Base-by-base conservation (phyloP, 23 tunicate species). In the Ciona savignyi region DNA sequence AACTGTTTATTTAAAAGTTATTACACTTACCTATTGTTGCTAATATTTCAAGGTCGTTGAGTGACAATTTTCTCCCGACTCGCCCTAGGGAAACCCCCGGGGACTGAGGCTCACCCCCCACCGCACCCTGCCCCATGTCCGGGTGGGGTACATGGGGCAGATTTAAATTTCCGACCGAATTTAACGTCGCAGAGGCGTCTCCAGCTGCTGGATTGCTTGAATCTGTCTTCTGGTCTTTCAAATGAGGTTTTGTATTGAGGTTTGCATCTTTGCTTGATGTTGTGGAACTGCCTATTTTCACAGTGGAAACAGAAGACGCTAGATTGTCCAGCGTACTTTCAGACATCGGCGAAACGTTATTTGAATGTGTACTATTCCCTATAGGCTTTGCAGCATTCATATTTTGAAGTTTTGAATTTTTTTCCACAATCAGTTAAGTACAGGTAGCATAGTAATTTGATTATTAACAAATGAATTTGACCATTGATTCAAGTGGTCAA, bases 31-130 rank as follows among this genome's bases (percentile, higher is more conserved):
- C 85, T 33, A 80, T 80, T 21, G 85, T 80, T 3, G 83, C 56
- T 27, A 80, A 51, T 33, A 80, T 64, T 63, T 80, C 85, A 32
- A 80, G 35, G 34, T 80, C 85, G 1, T 60, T 69, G 4, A 80
- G 25, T 21, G 77, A 63, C 3, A 51, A 23, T 11, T 72, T 60
- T 11, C 62, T 80, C n/a, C 72, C 85, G 3, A 63, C 42, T 63
- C 74, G 62, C 2, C 65, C 85, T 15, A 80, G 11, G n/a, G 75
- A 71, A 71, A 21, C 35, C 2, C 11, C 42, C 6, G 51, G 65
- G 3, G 71, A 62, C 34, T 22, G 32, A 15, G 65, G 15, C 11
- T 3, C 33, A 4, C 27, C 23, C 3, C 33, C 33, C 15, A 6
- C 20, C 1, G 26, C 26, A 22, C 27, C 22, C 2, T 48, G 32